These are phyloP conservation scores for Galerucella calmariensis DNA, from an alignment of 2,888 invertebrate genomes.

Conservation along the genomic window DNA sequence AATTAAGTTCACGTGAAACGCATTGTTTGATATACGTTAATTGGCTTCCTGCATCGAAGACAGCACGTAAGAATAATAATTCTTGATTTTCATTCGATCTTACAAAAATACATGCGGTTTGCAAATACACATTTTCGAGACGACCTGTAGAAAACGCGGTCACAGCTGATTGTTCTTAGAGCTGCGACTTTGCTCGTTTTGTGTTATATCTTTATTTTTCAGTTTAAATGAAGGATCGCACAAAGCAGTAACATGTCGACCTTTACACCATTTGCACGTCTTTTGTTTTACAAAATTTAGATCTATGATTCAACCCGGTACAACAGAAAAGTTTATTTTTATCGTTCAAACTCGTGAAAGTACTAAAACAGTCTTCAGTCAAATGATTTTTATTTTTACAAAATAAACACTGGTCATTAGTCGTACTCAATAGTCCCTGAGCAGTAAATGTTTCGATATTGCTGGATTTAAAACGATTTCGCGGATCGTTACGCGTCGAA, in stretches of 20 bases:
- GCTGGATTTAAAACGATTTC: neutral
- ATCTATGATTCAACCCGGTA: neutral
- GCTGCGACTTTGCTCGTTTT: neutral
- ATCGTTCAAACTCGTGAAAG: neutral
- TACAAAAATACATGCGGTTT: neutral
- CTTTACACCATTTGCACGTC: neutral
- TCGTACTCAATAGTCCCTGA: neutral
- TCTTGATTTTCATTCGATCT: neutral
- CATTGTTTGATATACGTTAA: neutral
- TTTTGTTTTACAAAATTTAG: neutral
- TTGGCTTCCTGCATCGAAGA: neutral
- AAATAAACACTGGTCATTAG: neutral
- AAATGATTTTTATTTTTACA: neutral
- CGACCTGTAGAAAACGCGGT: neutral
- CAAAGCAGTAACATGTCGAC: neutral
- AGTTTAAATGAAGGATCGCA: neutral
- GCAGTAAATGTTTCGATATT: neutral
- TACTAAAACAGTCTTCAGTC: neutral
- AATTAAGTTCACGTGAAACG: neutral
- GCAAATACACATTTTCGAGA: neutral
- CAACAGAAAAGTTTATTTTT: neutral
- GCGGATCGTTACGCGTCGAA: neutral
- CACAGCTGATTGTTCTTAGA: neutral
- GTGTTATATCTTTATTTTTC: neutral
- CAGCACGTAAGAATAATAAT: neutral